Conservation (phyloP, 1,140 invertebrate species). For the Drosophila pruinosa region DNA sequence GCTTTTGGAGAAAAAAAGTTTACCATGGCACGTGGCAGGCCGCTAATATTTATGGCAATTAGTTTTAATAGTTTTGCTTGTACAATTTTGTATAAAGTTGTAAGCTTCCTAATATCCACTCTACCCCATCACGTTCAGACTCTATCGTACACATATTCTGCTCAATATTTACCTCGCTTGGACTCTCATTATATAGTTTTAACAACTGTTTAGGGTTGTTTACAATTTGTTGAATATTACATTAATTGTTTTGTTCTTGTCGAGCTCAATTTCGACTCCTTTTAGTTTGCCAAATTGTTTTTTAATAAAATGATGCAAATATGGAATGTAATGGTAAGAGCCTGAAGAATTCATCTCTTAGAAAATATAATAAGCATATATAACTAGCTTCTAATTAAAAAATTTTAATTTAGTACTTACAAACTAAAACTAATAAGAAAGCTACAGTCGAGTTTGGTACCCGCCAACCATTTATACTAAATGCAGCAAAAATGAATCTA, state of each 20-base stretch:
- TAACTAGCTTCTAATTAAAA: too few relatives aligned
- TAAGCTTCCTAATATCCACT: conserved; percentile 49
- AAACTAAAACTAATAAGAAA: too few relatives aligned
- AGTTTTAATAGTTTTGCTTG: conserved; percentile 79
- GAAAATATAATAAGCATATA: background rate
- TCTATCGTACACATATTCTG: background rate
- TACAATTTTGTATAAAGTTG: conserved; percentile 70
- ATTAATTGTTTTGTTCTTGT: conserved; percentile 35
- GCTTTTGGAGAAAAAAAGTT: conserved; percentile 50
- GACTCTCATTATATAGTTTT: conserved; percentile 28
- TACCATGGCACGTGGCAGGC: conserved; percentile 65
- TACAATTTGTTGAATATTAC: conserved; percentile 54
- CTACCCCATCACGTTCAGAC: background rate
- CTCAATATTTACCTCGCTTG: background rate
- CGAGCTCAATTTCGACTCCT: conserved; percentile 2
- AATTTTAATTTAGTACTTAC: too few relatives aligned
- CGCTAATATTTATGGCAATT: conserved; percentile 80
- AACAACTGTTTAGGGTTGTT: conserved; percentile 69
- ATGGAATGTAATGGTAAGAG: background rate
- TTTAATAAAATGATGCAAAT: background rate
- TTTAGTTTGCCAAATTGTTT: background rate
- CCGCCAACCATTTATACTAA: too few relatives aligned
- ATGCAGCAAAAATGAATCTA: too few relatives aligned
- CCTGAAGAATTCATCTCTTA: background rate
- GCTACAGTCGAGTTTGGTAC: too few relatives aligned